Conservation (phyloP, 2,113 vertebrate species). For the Gadus chalcogrammus region DNA sequence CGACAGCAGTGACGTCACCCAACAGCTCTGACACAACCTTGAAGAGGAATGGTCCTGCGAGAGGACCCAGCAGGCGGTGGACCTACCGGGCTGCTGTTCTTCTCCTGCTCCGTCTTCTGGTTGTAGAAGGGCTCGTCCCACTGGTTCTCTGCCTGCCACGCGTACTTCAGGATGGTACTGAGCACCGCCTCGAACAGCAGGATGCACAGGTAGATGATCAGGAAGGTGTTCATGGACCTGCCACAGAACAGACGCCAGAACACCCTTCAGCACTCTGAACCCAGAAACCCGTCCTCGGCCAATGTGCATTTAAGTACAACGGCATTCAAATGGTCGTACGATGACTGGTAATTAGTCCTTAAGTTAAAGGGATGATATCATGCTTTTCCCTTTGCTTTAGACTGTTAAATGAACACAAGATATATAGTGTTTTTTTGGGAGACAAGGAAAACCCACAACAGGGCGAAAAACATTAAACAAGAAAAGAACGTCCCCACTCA, state of each 20-base stretch:
- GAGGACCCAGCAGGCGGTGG: background rate
- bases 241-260: background rate
- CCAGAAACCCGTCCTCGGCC: background rate
- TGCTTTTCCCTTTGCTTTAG: no score
- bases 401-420: no score
- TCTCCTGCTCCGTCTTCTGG: conserved; percentile 88
- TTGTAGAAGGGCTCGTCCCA: conserved; percentile 97
- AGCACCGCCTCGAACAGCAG: conserved; percentile 91
- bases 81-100: conserved; percentile 85
- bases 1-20: no score
- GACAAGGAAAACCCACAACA: no score
- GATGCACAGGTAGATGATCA: conserved; percentile 95
- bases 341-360: no score
- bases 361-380: no score
- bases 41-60: background rate
- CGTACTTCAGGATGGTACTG: conserved; percentile 95
- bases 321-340: no score
- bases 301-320: no score
- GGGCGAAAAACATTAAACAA: background rate
- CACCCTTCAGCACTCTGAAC: background rate
- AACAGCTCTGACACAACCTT: no score
- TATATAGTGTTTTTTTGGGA: background rate
- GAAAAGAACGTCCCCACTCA: conserved; percentile 59
- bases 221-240: conserved; percentile 98
- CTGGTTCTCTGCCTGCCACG: conserved; percentile 90